Conservation (phyloP, 2,113 vertebrate species). For the Galbula dea region DNA sequence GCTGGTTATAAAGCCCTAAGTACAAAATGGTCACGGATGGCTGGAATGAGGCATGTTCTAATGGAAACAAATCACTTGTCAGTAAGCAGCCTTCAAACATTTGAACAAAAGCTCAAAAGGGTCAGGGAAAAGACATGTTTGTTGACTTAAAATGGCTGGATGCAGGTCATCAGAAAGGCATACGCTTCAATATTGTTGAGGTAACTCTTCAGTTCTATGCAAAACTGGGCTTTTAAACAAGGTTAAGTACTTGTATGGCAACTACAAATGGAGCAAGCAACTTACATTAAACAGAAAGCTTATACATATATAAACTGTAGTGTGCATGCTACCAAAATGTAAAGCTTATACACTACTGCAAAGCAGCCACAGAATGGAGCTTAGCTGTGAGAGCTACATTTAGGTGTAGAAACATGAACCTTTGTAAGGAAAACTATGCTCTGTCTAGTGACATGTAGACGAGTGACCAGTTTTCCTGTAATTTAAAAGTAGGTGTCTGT, state of each 20-base stretch:
- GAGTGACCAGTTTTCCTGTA: not conserved
- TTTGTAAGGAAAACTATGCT: not conserved
- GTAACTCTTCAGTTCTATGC: not conserved
- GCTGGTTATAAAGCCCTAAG: slow-evolving; percentile 66
- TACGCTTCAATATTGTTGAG: not conserved
- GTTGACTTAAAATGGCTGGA: slow-evolving; percentile 29
- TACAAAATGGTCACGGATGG: slow-evolving; percentile 64
- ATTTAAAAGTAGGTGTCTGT: not conserved
- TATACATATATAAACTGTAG: not conserved
- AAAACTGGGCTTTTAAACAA: not conserved
- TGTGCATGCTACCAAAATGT: not conserved
- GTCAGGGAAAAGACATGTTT: slow-evolving; percentile 48
- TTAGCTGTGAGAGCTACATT: not conserved
- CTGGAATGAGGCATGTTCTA: slow-evolving; percentile 59
- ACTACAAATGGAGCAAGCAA: not conserved
- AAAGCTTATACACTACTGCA: not conserved
- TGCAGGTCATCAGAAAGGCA: not conserved
- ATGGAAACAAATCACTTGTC: slow-evolving; percentile 71
- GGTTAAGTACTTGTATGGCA: not conserved
- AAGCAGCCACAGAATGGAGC: not conserved
- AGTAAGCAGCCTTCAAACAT: slow-evolving; percentile 59
- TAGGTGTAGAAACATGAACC: not conserved
- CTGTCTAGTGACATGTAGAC: not conserved
- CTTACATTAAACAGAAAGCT: slow-evolving; percentile 19
- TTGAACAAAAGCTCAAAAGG: slow-evolving; percentile 54